Evolutionary conservation across 2,797 vertebrate genomes (phyloP).

Genomic region (Falco naumanni): DNA sequence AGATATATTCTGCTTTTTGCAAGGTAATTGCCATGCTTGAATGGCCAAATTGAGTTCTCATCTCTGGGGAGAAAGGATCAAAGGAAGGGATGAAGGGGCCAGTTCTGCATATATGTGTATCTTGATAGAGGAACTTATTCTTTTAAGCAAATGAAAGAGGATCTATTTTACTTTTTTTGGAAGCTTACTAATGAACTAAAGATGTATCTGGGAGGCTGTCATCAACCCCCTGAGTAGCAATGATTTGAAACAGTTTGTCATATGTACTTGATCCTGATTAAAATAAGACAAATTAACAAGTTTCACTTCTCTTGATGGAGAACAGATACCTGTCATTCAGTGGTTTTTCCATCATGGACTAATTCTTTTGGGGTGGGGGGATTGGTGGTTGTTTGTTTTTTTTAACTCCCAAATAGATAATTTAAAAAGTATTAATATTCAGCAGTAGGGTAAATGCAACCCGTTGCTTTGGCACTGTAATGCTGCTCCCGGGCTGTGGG

Average conservation of each 20-base stretch:
- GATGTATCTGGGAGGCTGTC: conserved; percentile 78
- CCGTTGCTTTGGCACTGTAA: background rate
- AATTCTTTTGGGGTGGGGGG: background rate
- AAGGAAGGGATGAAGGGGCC: background rate
- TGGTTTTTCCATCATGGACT: background rate
- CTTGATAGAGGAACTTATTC: background rate
- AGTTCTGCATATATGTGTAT: background rate
- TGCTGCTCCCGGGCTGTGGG: fast-evolving
- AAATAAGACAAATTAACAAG: conserved; percentile 74
- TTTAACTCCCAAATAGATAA: background rate
- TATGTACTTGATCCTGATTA: conserved; percentile 87
- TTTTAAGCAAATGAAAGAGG: conserved; percentile 26
- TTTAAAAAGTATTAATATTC: background rate
- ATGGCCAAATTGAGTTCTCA: background rate
- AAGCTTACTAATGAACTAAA: conserved; percentile 67
- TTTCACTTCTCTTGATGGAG: conserved; percentile 57
- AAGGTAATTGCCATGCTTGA: background rate
- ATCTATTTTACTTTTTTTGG: conserved; percentile 47
- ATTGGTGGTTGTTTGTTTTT: background rate
- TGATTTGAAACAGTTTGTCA: conserved; percentile 85
- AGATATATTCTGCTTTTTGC: background rate
- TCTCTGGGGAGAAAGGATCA: background rate
- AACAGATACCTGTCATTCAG: conserved; percentile 44
- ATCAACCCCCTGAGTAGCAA: conserved; percentile 87
- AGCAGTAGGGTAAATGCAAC: background rate